phyloP scores from a whole-genome alignment of 1,140 invertebrate species.

The Cryptotermes secundus region DNA sequence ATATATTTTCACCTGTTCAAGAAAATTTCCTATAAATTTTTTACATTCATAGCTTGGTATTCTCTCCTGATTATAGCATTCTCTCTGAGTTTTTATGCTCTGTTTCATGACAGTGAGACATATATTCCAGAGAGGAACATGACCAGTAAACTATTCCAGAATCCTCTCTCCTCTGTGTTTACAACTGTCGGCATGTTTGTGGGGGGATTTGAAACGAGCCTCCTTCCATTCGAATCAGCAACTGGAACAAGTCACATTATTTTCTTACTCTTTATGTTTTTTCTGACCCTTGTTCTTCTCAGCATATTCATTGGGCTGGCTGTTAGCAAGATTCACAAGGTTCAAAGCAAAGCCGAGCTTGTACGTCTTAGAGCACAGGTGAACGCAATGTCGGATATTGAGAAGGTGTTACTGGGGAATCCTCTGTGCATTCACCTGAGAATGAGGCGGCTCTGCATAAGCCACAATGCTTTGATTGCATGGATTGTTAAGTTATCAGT shows the following conservation, averaged over 20 bases:
- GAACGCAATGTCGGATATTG: slow-evolving; percentile 29
- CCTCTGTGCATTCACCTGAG: slow-evolving; percentile 20
- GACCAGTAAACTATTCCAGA: slow-evolving; percentile 5
- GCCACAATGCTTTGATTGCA: neutral
- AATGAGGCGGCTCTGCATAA: neutral
- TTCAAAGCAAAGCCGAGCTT: slow-evolving; percentile 37
- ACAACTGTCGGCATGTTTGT: slow-evolving; percentile 42
- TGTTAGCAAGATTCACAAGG: slow-evolving; percentile 42
- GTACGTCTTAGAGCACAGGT: slow-evolving; percentile 30
- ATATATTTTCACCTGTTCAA: slow-evolving; percentile 40
- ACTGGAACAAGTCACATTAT: slow-evolving; percentile 38
- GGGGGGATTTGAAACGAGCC: slow-evolving; percentile 42
- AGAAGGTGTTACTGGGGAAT: slow-evolving; percentile 32
- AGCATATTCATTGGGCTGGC: slow-evolving; percentile 45
- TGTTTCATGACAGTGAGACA: slow-evolving; percentile 37
- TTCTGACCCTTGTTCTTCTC: slow-evolving; percentile 43
- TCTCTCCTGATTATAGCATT: slow-evolving; percentile 42
- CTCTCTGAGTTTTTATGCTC: slow-evolving; percentile 42
- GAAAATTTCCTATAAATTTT: slow-evolving; percentile 41
- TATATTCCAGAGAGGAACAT: neutral
- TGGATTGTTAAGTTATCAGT: neutral
- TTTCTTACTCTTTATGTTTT: slow-evolving; percentile 43
- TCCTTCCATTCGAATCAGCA: slow-evolving; percentile 38
- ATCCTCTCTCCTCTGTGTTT: slow-evolving; percentile 34
- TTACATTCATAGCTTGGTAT: slow-evolving; percentile 41